Conservation (phyloP, 2,888 invertebrate species). For the Ferrisia virgata region DNA sequence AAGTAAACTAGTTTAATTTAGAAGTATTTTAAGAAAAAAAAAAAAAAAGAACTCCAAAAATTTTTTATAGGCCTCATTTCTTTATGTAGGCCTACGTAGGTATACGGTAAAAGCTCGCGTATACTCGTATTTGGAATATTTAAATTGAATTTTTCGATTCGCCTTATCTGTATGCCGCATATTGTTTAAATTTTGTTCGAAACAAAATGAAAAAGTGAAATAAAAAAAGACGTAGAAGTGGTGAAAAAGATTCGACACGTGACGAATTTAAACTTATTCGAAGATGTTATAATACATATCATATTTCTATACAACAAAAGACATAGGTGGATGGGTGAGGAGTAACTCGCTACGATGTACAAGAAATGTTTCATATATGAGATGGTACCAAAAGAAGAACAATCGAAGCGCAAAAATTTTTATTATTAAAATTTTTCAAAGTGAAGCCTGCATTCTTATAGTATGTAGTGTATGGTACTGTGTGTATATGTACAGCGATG, state of each 20-base stretch:
- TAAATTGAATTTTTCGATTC: background rate
- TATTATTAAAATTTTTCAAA: slow-evolving; percentile 27
- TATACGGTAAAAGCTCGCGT: background rate
- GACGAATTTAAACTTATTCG: background rate
- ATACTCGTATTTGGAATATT: background rate
- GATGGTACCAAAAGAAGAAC: background rate
- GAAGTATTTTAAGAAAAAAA: too few relatives aligned
- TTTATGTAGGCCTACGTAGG: too few relatives aligned
- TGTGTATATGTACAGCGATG: background rate
- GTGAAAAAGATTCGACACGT: background rate
- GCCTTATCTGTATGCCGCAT: background rate
- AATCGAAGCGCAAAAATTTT: slow-evolving; percentile 26
- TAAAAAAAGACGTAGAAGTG: background rate
- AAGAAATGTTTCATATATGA: slow-evolving; percentile 21
- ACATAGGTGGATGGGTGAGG: background rate
- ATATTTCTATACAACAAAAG: background rate
- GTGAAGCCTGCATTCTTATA: background rate
- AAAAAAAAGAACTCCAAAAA: too few relatives aligned
- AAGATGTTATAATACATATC: too few relatives aligned
- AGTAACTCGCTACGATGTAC: background rate
- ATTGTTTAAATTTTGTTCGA: background rate
- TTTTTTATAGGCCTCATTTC: too few relatives aligned
- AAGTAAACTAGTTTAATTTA: too few relatives aligned
- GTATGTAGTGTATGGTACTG: too few relatives aligned
- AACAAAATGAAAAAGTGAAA: background rate